Base-by-base conservation (phyloP, 2,888 invertebrate genomes). In the Drosophila siamana region DNA sequence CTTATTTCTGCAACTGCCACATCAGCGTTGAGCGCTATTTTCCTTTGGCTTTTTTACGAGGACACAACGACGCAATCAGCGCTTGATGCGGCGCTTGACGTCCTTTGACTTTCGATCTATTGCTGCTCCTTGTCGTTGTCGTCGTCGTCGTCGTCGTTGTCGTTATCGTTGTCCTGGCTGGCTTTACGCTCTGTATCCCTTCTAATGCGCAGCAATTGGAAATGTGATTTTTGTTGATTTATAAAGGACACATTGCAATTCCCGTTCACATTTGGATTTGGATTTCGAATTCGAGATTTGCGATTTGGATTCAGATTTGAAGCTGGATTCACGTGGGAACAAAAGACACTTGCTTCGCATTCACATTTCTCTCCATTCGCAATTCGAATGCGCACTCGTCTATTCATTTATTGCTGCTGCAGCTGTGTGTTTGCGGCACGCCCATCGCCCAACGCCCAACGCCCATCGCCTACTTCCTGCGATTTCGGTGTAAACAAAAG, bases 181-280 rank as follows among this genome's bases (percentile, higher is more conserved):
- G 13, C 36, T 26, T 60, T 51, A 43, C 16, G 28, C 16, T 48
- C 46, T 70, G 69, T 75, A 84, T 78, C 79, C 87, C 71, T 67
- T 74, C 59, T 78, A 81, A 83, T 78, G 87, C 82, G 57, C 60
- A 65, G 76, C 82, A 76, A 81, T 86, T 85, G 54, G 68, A 78
- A 85, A 74, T 87, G 76, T 78, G 87, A 87, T 81, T 83, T 78
- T 61, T 61, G 75, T 60, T 83, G 83, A 83, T 85, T 87, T 81
- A 81, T 81, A 87, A 85, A 72, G 65, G 73, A 85, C 73, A 75
- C 82, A 61, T 60, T 78, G 78, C 65, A 73, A 62, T 55, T 62
- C 50, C 61, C 63, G 40, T 43, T 41, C 54, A 26, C 54, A 52
- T 28, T 46, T 16, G 22, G 28, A 36, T 33, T 38, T 65, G 41